Base-by-base conservation (phyloP, 2,888 invertebrate genomes). In the Drosophila paramelanica region DNA sequence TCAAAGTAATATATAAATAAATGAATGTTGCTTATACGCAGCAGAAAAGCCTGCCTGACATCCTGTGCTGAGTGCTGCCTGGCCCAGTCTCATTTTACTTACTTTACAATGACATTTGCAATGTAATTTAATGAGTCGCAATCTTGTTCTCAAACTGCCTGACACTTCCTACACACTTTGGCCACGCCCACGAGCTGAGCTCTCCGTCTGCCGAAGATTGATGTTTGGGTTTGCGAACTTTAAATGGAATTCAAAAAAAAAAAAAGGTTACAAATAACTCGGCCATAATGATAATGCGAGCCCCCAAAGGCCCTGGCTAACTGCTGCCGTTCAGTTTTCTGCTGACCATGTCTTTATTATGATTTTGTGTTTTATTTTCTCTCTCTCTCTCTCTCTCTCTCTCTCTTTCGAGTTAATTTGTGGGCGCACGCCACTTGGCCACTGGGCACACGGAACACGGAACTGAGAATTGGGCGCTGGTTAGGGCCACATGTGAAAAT, bases 31-130 rank as follows among this genome's bases (percentile, higher is more conserved):
- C 89, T 67, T 85, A 85, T 77, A 73, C 80, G 74, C 56, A 86
- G 36, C 43, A 47, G 36, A 17, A 41, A 17, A 39, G 49, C 20
- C 64, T 60, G 56, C 49, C 76, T 61, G 38, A 60, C 61, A 58
- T 71, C 57, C 58, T 39, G 65, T 27, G 17, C 17, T 17, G 52
- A 41, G 49, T 17, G 42, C 38, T 42, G 41, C 6, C 36, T 10
- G 50, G 11, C 5, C 7, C 53, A 46, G 45, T 43, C 67, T 65
- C 78, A 86, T 81, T 88, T 86, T 68, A 83, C 82, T 88, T 77
- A 88, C 87, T 83, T 88, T 83, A 85, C 88, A 85, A 89, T 88
- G 88, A 86, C 89, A 89, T 86, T 89, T 83, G 79, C 88, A 88
- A 86, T 89, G 87, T 86, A 86, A 89, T 89, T 86, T 86, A 86